phyloP scores from a whole-genome alignment of 2,888 invertebrate genomes.

The Mimachlamys varia region DNA sequence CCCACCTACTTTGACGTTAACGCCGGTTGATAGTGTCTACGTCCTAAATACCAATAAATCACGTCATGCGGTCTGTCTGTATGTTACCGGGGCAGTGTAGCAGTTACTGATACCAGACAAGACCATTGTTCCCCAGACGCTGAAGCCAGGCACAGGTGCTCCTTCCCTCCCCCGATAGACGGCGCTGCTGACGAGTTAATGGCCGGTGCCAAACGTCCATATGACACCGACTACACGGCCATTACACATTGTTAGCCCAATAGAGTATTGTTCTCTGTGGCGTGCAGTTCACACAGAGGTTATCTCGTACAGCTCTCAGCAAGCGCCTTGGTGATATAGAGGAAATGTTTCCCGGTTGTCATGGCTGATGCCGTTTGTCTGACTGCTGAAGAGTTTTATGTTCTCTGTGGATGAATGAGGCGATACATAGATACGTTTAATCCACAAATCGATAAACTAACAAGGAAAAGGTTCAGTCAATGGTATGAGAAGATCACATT shows the following conservation, averaged over 20 bases:
- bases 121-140: constrained; percentile 25
- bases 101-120: neutral
- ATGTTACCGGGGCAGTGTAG: neutral
- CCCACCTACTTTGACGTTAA: neutral
- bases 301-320: neutral
- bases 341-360: neutral
- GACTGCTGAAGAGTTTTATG: neutral
- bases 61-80: neutral
- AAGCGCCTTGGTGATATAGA: neutral
- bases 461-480: too few relatives aligned
- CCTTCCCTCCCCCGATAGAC: neutral
- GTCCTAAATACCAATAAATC: constrained; percentile 11
- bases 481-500: too few relatives aligned
- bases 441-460: too few relatives aligned
- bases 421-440: neutral
- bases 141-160: neutral
- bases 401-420: neutral
- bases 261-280: neutral
- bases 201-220: constrained; percentile 20
- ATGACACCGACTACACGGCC: constrained; percentile 31
- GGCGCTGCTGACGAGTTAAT: constrained; percentile 15
- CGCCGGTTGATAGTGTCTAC: neutral
- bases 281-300: neutral
- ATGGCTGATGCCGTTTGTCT: neutral
- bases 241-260: constrained; percentile 33